phyloP scores from a whole-genome alignment of 2,888 invertebrate genomes.

The Parnassius orleans region DNA sequence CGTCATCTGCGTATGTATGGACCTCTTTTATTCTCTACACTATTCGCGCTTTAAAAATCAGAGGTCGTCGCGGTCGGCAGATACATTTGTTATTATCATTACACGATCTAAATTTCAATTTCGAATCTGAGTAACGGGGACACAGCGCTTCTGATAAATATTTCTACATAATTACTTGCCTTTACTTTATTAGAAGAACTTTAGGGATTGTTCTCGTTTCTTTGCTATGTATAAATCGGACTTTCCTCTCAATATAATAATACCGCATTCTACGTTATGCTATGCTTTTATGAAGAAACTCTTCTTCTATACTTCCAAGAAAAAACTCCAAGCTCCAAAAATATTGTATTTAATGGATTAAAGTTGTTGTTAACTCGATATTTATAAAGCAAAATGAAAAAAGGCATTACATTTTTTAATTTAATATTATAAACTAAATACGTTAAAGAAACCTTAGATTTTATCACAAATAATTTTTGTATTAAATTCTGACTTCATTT shows the following conservation, averaged over 20 bases:
- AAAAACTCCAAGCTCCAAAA: no score
- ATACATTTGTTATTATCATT: slow-evolving; percentile 72
- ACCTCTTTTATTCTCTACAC: slow-evolving; percentile 53
- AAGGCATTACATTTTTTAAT: no score
- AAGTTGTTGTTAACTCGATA: no score
- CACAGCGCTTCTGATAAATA: slow-evolving; percentile 63
- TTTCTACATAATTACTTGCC: slow-evolving; percentile 62
- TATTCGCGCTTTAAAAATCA: slow-evolving; percentile 52
- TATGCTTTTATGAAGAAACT: no score
- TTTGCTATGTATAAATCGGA: background rate
- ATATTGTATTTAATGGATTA: no score
- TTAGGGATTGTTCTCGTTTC: slow-evolving; percentile 4
- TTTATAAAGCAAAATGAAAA: no score
- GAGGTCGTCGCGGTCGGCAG: slow-evolving; percentile 69
- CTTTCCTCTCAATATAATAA: background rate
- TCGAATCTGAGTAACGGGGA: slow-evolving; percentile 71
- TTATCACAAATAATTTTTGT: no score
- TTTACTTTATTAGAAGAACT: slow-evolving; percentile 26
- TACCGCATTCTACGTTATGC: no score
- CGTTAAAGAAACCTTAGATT: no score
- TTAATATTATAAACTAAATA: no score
- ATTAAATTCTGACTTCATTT: no score
- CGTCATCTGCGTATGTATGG: slow-evolving; percentile 71
- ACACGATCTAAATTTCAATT: slow-evolving; percentile 73
- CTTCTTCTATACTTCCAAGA: no score